Conservation (phyloP, 2,888 invertebrate genomes). For the Netelia inedita region DNA sequence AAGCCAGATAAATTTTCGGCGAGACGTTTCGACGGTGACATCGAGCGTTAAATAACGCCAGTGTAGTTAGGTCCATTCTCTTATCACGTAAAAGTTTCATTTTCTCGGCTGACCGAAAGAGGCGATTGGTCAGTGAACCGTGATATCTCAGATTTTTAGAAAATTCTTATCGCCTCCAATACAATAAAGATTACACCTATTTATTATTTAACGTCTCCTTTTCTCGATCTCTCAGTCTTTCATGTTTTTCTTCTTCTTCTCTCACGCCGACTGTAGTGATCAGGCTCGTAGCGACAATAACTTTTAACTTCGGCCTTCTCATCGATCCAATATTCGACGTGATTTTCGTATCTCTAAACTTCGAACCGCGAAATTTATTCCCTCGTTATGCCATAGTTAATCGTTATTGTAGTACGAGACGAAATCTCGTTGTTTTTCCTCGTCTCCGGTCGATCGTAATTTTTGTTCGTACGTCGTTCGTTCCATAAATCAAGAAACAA, state of each 20-base stretch:
- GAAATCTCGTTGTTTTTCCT: not conserved
- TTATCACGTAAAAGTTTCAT: slow-evolving; percentile 22
- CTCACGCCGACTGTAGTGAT: not conserved
- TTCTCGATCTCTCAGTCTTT: not conserved
- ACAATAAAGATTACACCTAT: slow-evolving; percentile 36
- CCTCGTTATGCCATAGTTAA: slow-evolving; percentile 23
- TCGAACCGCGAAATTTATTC: slow-evolving; percentile 26
- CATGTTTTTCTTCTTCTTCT: not conserved
- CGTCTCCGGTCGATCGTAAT: not conserved
- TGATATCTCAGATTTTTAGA: slow-evolving; percentile 59
- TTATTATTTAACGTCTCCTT: slow-evolving; percentile 23
- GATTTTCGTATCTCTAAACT: not conserved
- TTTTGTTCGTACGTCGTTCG: not conserved
- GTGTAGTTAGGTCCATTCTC: not conserved
- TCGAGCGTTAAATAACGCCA: not conserved
- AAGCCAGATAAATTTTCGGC: too few relatives aligned
- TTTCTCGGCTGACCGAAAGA: slow-evolving; percentile 18
- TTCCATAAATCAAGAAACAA: too few relatives aligned
- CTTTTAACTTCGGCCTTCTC: not conserved
- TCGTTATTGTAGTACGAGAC: slow-evolving; percentile 10
- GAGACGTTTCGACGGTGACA: too few relatives aligned
- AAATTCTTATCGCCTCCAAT: slow-evolving; percentile 23
- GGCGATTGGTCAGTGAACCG: slow-evolving; percentile 68
- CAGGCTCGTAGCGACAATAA: not conserved
- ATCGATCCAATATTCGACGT: not conserved